phyloP scores from a whole-genome alignment of 2,113 vertebrate species.

The Myotis davidii region DNA sequence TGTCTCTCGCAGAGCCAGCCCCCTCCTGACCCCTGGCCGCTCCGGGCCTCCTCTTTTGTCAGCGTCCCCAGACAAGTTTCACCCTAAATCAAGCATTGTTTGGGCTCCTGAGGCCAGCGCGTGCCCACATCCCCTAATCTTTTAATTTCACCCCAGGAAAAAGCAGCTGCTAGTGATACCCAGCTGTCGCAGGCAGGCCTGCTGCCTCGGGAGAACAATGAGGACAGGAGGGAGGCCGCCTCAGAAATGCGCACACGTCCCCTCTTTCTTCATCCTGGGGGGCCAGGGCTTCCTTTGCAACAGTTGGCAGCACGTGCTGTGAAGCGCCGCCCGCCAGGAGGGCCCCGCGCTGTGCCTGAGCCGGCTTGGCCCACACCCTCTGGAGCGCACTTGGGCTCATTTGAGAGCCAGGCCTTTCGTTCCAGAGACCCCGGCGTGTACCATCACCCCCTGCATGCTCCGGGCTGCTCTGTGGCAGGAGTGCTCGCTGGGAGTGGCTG shows the following conservation, averaged over 20 bases:
- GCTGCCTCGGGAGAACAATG: slow-evolving; percentile 87
- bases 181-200: slow-evolving; percentile 93
- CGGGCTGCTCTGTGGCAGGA: accelerated
- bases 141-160: slow-evolving; percentile 91
- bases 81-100: slow-evolving; percentile 90
- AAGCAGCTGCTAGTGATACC: slow-evolving; percentile 96
- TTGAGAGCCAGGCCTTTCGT: slow-evolving; percentile 67
- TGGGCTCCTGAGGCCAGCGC: slow-evolving; percentile 89
- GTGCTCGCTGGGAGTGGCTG: neutral
- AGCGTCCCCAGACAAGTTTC: slow-evolving; percentile 86
- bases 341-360: neutral
- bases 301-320: slow-evolving; percentile 94
- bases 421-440: slow-evolving; percentile 65
- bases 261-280: slow-evolving; percentile 68
- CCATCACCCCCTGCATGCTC: slow-evolving; percentile 43
- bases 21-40: slow-evolving; percentile 84
- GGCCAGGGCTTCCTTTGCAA: slow-evolving; percentile 87
- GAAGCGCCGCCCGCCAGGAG: slow-evolving; percentile 82
- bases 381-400: slow-evolving; percentile 74
- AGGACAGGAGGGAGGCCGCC: slow-evolving; percentile 59
- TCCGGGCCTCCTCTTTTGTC: slow-evolving; percentile 85
- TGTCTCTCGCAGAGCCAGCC: slow-evolving; percentile 84
- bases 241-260: slow-evolving; percentile 74
- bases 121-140: slow-evolving; percentile 90
- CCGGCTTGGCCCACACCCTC: neutral